Base-by-base conservation (phyloP, 2,797 vertebrate species). In the Paedocypris micromegethes region DNA sequence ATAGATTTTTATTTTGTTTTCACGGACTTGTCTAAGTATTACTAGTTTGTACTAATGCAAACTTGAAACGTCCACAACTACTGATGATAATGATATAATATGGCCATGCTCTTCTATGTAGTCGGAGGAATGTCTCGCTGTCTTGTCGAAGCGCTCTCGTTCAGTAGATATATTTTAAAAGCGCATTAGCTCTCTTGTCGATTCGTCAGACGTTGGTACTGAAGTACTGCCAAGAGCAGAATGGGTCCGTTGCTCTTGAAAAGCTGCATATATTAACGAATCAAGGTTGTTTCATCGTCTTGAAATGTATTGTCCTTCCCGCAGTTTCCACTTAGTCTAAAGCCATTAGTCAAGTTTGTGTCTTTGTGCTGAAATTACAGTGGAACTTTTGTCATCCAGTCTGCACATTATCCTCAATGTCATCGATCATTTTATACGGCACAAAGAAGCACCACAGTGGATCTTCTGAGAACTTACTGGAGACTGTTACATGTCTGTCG, bases 321-420 rank as follows among this genome's bases (percentile, higher is more conserved):
- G 42, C 78, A 72, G 80, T 55, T 59, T 41, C 3, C 77, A 72
- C 62, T 69, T 65, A 80, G 74, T 73, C 44, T 54, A 55, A 37
- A 50, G 44, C 6, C 23, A 2, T 9, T 53, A 69, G 48, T 23
- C 57, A 63, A n/a, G 40, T 62, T 65, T 66, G 8, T n/a, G 50
- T 42, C 23, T 23, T 23, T 23, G 23, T 23, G 23, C 23, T 23
- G 23, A 23, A 23, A 23, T 23, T 23, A 23, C 23, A 23, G 23
- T 23, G 23, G 49, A 40, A 55, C 77, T 58, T 72, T 68, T 48
- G 57, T 46, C 49, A 53, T 45, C 50, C 43, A 5, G 57, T 53
- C 44, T 42, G 46, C 48, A 38, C 57, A 56, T 57, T 56, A 49
- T 52, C 8, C n/a, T 66, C 53, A 72, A 4, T 7, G 8, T 49